A percentile compares a stretch with the other conserved stretches of the same genome.
Conservation (phyloP, 2,113 vertebrate species). For the Mustela lutreola region DNA sequence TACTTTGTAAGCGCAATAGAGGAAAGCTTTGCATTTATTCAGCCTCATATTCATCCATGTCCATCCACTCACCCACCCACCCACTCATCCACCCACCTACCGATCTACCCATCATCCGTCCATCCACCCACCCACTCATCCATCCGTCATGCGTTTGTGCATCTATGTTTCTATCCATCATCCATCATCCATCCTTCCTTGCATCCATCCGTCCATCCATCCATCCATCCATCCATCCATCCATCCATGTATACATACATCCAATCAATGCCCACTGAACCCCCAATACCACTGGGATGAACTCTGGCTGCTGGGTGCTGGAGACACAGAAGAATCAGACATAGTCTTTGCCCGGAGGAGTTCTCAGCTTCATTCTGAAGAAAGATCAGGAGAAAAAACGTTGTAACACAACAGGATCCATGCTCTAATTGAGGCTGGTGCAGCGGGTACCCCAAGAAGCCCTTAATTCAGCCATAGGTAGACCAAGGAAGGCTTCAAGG, state of each 20-base stretch:
- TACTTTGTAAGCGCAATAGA: neutral
- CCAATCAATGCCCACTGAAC: neutral
- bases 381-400: neutral
- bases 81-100: no score
- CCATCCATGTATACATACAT: no score
- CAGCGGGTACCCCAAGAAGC: neutral
- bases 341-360: neutral
- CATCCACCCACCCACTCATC: no score
- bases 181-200: accelerated
- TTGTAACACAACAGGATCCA: accelerated
- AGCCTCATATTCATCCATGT: neutral
- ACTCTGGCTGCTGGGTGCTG: neutral
- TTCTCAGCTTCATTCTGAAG: neutral
- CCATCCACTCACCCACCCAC: no score
- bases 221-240: no score
- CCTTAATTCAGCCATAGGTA: neutral
- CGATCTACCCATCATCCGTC: accelerated
- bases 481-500: neutral
- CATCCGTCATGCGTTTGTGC: no score
- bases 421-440: neutral
- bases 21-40: neutral
- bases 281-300: neutral
- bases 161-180: no score
- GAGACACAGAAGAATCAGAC: neutral
- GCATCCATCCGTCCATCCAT: no score